Evolutionary conservation across 2,888 invertebrate genomes (phyloP), one percentile per base, ranked within the genome.

Genomic region (Dromius quadrimaculatus): DNA sequence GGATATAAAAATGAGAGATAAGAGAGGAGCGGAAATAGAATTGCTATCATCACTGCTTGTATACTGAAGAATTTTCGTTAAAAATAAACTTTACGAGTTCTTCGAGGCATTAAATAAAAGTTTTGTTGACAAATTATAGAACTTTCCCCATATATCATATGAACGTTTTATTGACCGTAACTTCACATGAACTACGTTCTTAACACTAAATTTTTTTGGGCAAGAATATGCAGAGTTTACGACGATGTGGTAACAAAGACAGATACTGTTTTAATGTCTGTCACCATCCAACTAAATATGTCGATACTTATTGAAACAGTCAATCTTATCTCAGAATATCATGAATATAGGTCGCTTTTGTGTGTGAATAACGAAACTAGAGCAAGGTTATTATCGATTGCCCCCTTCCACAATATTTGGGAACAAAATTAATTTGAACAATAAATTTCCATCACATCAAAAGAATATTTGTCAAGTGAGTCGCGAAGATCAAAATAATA

Each of bases 71-170:
- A 45, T 63, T 63, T 63, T 63, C 63, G 63, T 63, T 63, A 63
- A 63, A 38, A 45, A 43, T 63, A 64, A 64, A 64, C 34, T 64
- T 64, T 64, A 17, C 32, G 50, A 23, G 41, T 47, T 64, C 68
- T 43, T 34, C 22, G 59, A 45, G 59, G 68, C 59, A 68, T 68
- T 68, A 68, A 68, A 59, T 68, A 68, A 68, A 59, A 68, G 28
- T 59, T 36, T 43, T 59, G 68, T 57, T 68, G 68, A 68, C 68
- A 68, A 68, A 68, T 68, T 68, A 59, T 68, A 45, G 43, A 68
- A 59, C 23, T 59, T 57, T 57, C 57, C 19, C 43, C 57, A 68
- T 59, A 68, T 68, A 68, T 59, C 43, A 43, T 45, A 45, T 36
- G 43, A 68, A 68, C 43, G 17, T 59, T 68, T 59, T 50, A 68